Percentiles rank a stretch among this genome's conserved stretches.
Evolutionary conservation across 2,797 vertebrate species (phyloP).

Genomic region (Poecilia picta): DNA sequence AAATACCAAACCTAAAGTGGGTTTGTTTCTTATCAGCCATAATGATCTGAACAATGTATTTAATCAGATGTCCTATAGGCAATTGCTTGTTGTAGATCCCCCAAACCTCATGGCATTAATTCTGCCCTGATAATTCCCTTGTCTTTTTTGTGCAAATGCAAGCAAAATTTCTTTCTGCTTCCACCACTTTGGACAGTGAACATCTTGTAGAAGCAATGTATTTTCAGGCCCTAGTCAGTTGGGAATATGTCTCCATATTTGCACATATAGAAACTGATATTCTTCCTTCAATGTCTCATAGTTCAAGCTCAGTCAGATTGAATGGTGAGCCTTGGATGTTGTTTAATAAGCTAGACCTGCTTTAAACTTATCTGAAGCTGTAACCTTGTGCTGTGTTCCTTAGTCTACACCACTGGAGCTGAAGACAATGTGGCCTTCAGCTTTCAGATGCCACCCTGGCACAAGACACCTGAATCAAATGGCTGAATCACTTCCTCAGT

Average conservation of each 20-base stretch:
- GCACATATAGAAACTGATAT: neutral
- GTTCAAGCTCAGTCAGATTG: neutral
- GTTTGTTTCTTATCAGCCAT: neutral
- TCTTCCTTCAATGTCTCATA: neutral
- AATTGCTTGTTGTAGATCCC: neutral
- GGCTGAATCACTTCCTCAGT: neutral
- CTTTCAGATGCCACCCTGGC: neutral
- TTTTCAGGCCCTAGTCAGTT: neutral
- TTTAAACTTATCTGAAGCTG: neutral
- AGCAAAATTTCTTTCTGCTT: neutral
- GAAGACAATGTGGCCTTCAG: neutral
- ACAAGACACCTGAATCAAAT: no score
- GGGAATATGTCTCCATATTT: neutral
- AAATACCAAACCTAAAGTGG: neutral
- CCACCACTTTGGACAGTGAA: no score
- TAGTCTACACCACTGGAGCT: neutral
- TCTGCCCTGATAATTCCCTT: neutral
- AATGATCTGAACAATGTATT: neutral
- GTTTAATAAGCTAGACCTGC: neutral
- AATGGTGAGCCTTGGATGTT: neutral
- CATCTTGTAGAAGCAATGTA: neutral
- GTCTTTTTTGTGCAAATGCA: neutral
- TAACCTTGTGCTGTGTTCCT: neutral
- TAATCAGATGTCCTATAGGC: neutral
- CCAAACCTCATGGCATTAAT: neutral